Base-by-base conservation (phyloP, 2,113 vertebrate genomes). In the Elephantulus edwardii region DNA sequence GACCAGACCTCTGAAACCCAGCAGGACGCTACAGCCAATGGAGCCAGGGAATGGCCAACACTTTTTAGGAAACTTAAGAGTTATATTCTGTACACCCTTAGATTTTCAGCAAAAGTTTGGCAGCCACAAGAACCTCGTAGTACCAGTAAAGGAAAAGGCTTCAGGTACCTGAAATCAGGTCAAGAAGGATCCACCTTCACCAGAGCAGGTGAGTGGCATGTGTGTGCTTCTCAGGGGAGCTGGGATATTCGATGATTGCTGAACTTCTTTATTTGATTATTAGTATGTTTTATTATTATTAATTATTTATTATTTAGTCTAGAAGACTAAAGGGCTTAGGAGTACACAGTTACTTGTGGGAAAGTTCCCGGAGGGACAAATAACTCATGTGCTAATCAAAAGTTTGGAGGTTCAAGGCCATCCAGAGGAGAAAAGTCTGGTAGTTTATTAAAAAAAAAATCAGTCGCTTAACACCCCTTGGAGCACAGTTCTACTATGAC, bases 151-250 rank as follows among this genome's bases (percentile, higher is more conserved):
- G 60, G 56, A 46, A 3, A 7, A 70, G 24, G 50, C 14, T 42
- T 72, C 71, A 26, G 40, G 64, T 19, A 62, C 71, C 60, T 72
- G 38, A 48, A 46, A 64, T 30, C 12, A 83, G 33, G 26, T 28
- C 74, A 48, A 79, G 74, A 38, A 38, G 0, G 17, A 4, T 2
- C 13, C 22, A 5, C 13, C 35, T 5, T 8, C 24, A 8, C 11
- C 4, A 0, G 52, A 46, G 40, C n/a, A 44, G 52, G 75, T 12
- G 3, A 6, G 10, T 5, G 3, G 12, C 30, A 2, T 2, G 11
- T 28, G 28, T 2, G 10, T 17, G n/a, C 30, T 33, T 64, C 66
- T 52, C 50, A 17, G 62, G 8, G 56, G 2, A 3, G 70, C 6
- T n/a, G 58, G 38, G 42, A n/a, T 17, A 52, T n/a, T n/a, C n/a